Evolutionary conservation across 2,113 vertebrate species (phyloP), one percentile per base, ranked within the genome.

Genomic region (Onychorhynchus coronatus): DNA sequence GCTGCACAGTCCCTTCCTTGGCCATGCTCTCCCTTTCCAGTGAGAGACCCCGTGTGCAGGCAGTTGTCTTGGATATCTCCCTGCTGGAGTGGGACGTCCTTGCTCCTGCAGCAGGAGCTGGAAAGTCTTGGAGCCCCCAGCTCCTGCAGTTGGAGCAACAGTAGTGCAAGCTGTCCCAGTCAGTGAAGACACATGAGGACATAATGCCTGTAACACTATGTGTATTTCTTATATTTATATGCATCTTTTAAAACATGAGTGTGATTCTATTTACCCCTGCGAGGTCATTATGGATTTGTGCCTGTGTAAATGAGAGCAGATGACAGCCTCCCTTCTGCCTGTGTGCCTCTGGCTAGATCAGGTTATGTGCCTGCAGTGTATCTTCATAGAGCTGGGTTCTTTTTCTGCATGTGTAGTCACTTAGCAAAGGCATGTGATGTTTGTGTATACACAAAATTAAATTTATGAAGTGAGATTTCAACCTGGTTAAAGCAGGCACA

Each of bases 231-330:
- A 46, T 37, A 3, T 39, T 68, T 21, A 37, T 42, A 41, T 18
- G 14, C 1, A 0, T 31, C 19, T 63, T 52, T 80, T 72, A 49
- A 71, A 50, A 33, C 3, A 14, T 0, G 0, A 44, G 4, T 12
- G 5, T 30, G 33, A 47, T 65, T 86, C 4, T 27, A 56, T 44
- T 77, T 55, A 47, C 3, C 8, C 6, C 14, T 30, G 13, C n/a
- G 63, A 58, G 35, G 5, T 41, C 49, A 17, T 30, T 52, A 18
- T 2, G 68, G 70, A 15, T 37, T 81, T 78, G 20, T 62, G 27
- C 42, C 75, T 27, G 11, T 33, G 11, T 44, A 53, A 74, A 59
- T 19, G 22, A 55, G 53, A 74, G 18, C 23, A n/a, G 39, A 6
- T n/a, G 9, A 11, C 46, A 37, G 27, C 11, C 24, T 88, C 12